Evolutionary conservation across 1,140 invertebrate species (phyloP), one percentile per base, ranked within the genome.

Genomic region (Rhagoletis pomonella): DNA sequence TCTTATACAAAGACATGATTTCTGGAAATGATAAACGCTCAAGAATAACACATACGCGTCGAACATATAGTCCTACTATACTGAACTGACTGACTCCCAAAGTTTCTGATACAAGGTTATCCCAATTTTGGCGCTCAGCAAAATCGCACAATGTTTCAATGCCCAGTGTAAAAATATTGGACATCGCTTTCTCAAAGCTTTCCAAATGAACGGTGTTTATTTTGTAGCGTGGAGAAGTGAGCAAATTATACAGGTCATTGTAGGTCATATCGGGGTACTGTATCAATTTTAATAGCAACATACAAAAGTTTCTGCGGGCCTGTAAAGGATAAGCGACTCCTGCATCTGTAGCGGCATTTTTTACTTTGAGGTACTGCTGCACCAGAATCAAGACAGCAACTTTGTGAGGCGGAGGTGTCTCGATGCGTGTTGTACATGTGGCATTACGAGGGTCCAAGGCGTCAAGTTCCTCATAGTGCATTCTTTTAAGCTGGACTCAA

Each of bases 21-120:
- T 97, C 96, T 55, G 96, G 96, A 93, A 98, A 98, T 44, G 96
- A 95, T 64, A 98, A 93, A 91, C 96, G 97, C 90, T 98, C 96
- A 92, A 98, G 96, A 86, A 96, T 95, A 2, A 98, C 93, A 86
- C 96, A 95, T 90, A 97, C 96, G 90, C 97, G 94, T 88, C 97
- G 94, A 87, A 98, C 94, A 93, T 97, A 98, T 87, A 97, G 91
- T 42, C 96, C 96, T 93, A 94, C 92, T 92, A 95, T 93, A 19
- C 94, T 94, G 90, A 93, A 94, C 89, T 94, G 94, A 87, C 93
- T 94, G 17, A 95, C 90, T 14, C 91, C 92, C 17, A 89, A 90
- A 19, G 90, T 88, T 50, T 92, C 91, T 7, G 91, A 89, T 5
- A 93, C 89, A 55, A 93, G 87, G 10, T 90, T 90, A 12, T 90